phyloP scores from a whole-genome alignment of 1,140 invertebrate genomes.

The Contarinia nasturtii region DNA sequence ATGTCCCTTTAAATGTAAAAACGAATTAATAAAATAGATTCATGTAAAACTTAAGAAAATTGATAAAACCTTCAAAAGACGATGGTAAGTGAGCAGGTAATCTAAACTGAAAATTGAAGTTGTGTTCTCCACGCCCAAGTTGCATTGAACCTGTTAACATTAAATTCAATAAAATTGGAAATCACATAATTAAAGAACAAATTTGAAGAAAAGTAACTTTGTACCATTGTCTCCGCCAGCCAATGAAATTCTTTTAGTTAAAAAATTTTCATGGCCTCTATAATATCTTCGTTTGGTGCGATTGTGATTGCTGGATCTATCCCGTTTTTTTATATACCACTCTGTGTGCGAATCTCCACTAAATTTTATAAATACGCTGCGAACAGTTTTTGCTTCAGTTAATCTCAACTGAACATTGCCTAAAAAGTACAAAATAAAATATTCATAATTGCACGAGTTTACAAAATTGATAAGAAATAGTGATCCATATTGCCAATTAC shows the following conservation, averaged over 20 bases:
- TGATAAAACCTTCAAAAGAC: constrained; percentile 1
- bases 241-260: neutral
- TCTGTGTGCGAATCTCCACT: neutral
- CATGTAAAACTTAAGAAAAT: too few species aligned
- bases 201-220: neutral
- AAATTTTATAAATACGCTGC: neutral
- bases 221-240: neutral
- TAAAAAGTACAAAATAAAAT: too few species aligned
- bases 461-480: too few species aligned
- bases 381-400: constrained; percentile 1
- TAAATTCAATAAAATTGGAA: too few species aligned
- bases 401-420: constrained; percentile 1
- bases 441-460: too few species aligned
- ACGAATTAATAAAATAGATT: too few species aligned
- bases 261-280: neutral
- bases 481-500: too few species aligned
- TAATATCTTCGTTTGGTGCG: neutral
- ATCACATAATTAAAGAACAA: neutral
- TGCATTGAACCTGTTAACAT: neutral
- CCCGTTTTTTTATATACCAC: neutral
- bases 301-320: too few species aligned
- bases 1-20: too few species aligned
- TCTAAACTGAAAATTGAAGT: neutral
- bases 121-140: neutral
- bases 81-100: neutral